phyloP scores from a whole-genome alignment of 1,140 invertebrate species.

The Ladona fulva region DNA sequence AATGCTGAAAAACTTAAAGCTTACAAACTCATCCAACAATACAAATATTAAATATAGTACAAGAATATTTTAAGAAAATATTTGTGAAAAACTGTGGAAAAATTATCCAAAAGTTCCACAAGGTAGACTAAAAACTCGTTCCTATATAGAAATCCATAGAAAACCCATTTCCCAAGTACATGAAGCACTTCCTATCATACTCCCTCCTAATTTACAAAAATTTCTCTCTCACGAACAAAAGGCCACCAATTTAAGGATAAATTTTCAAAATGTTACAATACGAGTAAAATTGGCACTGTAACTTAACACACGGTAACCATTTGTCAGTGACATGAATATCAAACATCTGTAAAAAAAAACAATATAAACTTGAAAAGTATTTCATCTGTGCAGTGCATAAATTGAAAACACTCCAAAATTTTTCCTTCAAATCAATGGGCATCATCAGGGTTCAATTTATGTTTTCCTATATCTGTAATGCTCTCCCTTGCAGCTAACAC shows the following conservation, averaged over 20 bases:
- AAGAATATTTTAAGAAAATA: slow-evolving; percentile 11
- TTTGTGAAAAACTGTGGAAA: slow-evolving; percentile 7
- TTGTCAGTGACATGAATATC: background rate
- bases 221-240: background rate
- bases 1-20: slow-evolving; percentile 10
- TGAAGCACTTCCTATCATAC: slow-evolving; percentile 4
- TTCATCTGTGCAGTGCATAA: slow-evolving; percentile 5
- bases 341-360: slow-evolving; percentile 3
- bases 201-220: slow-evolving; percentile 10
- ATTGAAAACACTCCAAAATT: background rate
- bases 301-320: slow-evolving; percentile 4
- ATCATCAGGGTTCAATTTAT: background rate
- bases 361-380: slow-evolving; percentile 4
- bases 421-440: background rate
- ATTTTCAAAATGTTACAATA: slow-evolving; percentile 1
- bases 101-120: slow-evolving; percentile 9
- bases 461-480: background rate
- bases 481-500: background rate
- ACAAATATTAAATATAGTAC: slow-evolving; percentile 11
- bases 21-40: slow-evolving; percentile 10
- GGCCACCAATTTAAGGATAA: background rate
- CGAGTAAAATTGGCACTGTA: slow-evolving; percentile 5
- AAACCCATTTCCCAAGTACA: slow-evolving; percentile 4
- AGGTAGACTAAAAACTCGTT: background rate
- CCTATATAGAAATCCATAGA: slow-evolving; percentile 6